Evolutionary conservation across 2,797 vertebrate genomes (phyloP).

Genomic region (Semotilus atromaculatus): DNA sequence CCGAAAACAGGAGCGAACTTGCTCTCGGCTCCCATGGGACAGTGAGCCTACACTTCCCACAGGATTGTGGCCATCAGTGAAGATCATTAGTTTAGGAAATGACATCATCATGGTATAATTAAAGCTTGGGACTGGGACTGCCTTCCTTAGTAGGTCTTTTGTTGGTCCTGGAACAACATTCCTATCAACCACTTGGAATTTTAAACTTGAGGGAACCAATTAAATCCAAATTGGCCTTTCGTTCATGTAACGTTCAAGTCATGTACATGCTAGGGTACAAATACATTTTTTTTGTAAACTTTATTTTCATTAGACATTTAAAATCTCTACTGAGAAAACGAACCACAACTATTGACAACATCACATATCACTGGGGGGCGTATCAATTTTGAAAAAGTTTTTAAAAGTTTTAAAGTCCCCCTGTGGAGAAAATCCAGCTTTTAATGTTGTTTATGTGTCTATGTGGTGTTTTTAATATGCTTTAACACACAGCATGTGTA

Average conservation of each 20-base stretch:
- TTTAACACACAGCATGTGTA: too few relatives aligned
- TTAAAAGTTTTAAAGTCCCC: neutral
- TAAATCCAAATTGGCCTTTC: neutral
- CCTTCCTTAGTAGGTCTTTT: neutral
- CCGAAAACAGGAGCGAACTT: neutral
- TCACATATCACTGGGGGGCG: neutral
- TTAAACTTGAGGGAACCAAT: neutral
- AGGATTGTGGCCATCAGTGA: neutral
- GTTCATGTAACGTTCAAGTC: neutral
- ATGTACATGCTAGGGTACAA: too few relatives aligned
- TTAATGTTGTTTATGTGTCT: too few relatives aligned
- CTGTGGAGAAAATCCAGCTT: too few relatives aligned
- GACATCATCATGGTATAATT: conserved; percentile 3
- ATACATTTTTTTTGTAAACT: too few relatives aligned
- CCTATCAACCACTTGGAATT: neutral
- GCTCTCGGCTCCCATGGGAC: neutral
- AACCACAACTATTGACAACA: neutral
- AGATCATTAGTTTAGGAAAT: conserved; percentile 12
- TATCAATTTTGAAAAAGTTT: neutral
- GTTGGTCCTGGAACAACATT: neutral
- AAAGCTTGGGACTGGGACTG: neutral
- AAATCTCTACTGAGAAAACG: neutral
- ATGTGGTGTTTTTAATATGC: too few relatives aligned
- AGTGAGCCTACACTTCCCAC: neutral
- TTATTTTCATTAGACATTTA: neutral